Conservation (phyloP, 2,113 vertebrate species). For the Channa maculata region DNA sequence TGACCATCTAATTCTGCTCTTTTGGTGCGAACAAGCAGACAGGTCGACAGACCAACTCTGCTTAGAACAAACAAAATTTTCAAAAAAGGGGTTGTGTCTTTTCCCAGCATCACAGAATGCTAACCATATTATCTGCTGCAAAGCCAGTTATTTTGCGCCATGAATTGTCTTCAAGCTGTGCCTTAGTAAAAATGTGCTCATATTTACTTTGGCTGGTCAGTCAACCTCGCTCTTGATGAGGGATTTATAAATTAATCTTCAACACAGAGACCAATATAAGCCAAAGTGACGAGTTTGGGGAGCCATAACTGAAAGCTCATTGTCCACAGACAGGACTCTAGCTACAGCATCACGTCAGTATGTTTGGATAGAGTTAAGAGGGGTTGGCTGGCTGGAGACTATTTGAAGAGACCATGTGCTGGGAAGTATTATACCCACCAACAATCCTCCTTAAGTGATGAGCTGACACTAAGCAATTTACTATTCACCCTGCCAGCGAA, state of each 20-base stretch:
- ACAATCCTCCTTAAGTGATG: conserved; percentile 78
- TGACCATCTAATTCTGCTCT: conserved; percentile 59
- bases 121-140: conserved; percentile 26
- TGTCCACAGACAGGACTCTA: conserved; percentile 47
- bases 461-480: conserved; percentile 80
- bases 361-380: conserved; percentile 56
- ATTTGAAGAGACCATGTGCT: conserved; percentile 70
- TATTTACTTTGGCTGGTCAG: conserved; percentile 57
- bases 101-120: conserved; percentile 15
- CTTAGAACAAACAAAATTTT: conserved; percentile 45
- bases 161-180: conserved; percentile 26
- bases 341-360: conserved; percentile 43
- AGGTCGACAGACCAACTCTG: conserved; percentile 24
- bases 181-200: conserved; percentile 39
- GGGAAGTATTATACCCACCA: conserved; percentile 72
- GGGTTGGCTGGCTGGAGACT: conserved; percentile 63
- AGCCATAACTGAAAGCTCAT: conserved; percentile 62
- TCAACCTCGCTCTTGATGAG: conserved; percentile 51
- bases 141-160: conserved; percentile 23
- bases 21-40: conserved; percentile 34
- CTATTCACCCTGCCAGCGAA: conserved; percentile 73
- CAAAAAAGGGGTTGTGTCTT: neutral
- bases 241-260: conserved; percentile 71
- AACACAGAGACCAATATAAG: conserved; percentile 52
- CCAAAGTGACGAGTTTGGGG: conserved; percentile 57